Conservation (phyloP, 2,797 vertebrate genomes). For the Pogonophryne albipinna region DNA sequence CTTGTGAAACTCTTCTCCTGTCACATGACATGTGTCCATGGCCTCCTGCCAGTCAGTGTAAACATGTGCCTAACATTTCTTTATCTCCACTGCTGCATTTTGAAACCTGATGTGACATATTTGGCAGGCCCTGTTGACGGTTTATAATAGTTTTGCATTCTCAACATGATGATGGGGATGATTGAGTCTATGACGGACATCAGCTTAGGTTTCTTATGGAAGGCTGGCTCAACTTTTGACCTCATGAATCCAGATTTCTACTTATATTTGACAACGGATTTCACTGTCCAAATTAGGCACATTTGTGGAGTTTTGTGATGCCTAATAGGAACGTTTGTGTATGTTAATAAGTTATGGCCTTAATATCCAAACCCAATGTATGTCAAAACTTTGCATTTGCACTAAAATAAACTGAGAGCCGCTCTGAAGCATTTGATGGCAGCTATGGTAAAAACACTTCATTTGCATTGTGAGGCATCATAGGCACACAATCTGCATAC, state of each 20-base stretch:
- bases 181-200: background rate
- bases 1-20: conserved; percentile 1
- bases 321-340: conserved; percentile 12
- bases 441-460: conserved; percentile 58
- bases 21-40: background rate
- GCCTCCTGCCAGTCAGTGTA: conserved; percentile 22
- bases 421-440: conserved; percentile 55
- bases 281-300: conserved; percentile 2
- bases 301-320: background rate
- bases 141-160: background rate
- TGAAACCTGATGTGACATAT: conserved; percentile 23
- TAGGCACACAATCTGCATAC: conserved; percentile 22
- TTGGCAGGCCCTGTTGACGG: background rate
- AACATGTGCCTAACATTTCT: conserved; percentile 51
- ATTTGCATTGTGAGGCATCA: conserved; percentile 29
- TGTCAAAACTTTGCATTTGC: conserved; percentile 58
- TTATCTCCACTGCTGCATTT: conserved; percentile 21
- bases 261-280: conserved; percentile 3
- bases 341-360: conserved; percentile 56
- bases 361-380: conserved; percentile 50
- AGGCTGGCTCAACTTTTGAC: conserved; percentile 10
- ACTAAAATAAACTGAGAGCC: conserved; percentile 49
- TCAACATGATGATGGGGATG: too few relatives aligned
- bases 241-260: conserved; percentile 3
- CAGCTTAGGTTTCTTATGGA: conserved; percentile 5